phyloP scores from a whole-genome alignment of 2,113 vertebrate species.

The Notarius quadriscutis region DNA sequence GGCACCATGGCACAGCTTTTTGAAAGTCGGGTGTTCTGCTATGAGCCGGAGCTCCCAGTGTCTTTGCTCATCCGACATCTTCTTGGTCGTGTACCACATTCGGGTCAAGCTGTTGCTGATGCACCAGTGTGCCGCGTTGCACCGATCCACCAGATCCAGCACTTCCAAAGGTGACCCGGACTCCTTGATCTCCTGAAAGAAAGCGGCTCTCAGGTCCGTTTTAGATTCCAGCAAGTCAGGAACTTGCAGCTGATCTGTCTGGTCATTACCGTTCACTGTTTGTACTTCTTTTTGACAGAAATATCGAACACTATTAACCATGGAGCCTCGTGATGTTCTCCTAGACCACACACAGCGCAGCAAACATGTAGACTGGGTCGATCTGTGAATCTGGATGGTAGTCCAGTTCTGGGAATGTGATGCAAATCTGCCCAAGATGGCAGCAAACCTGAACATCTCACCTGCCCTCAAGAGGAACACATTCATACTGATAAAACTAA shows the following conservation, averaged over 20 bases:
- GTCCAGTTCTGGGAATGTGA: not conserved
- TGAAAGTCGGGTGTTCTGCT: conserved; percentile 77
- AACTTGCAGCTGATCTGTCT: not conserved
- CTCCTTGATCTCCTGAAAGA: conserved; percentile 58
- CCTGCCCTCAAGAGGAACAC: conserved; percentile 35
- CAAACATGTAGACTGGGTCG: not conserved
- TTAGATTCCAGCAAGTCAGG: not conserved
- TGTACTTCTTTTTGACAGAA: conserved; percentile 41
- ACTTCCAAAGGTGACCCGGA: conserved; percentile 81
- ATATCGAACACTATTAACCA: conserved; percentile 41
- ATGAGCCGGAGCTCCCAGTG: conserved; percentile 79
- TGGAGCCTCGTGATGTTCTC: not conserved
- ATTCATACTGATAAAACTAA: conserved; percentile 50
- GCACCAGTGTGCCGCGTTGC: conserved; percentile 51
- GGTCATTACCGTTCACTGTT: not conserved
- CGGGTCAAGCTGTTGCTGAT: conserved; percentile 69
- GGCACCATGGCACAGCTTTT: conserved; percentile 71
- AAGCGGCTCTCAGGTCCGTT: rapidly evolving
- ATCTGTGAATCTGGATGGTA: not conserved
- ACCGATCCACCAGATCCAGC: conserved; percentile 70
- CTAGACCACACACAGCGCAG: not conserved
- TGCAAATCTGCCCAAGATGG: conserved; percentile 45
- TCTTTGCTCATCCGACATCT: conserved; percentile 73
- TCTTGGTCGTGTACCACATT: conserved; percentile 78
- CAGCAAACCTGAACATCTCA: conserved; percentile 51